Evolutionary conservation across 2,797 vertebrate genomes (phyloP).

Genomic region (Helostoma temminkii): DNA sequence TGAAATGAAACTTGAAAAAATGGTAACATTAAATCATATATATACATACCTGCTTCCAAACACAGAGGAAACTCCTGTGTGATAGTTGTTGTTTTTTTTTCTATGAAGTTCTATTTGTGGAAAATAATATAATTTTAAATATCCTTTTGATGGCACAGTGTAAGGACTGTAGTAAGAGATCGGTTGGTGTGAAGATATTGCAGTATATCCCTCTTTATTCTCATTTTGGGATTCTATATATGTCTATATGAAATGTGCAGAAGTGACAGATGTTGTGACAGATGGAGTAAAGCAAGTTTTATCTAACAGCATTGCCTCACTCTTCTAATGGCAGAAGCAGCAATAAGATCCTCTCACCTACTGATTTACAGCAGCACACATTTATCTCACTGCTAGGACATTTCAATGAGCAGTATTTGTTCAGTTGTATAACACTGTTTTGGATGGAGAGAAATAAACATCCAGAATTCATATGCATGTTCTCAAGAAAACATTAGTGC

Average conservation of each 20-base stretch:
- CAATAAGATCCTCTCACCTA: slow-evolving; percentile 5
- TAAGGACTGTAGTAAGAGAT: not conserved
- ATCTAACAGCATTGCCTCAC: not conserved
- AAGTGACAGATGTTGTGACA: slow-evolving; percentile 12
- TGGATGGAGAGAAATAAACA: slow-evolving; percentile 18
- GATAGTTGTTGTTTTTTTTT: not conserved
- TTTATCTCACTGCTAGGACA: slow-evolving; percentile 1
- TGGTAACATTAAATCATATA: too few species aligned
- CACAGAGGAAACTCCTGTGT: not conserved
- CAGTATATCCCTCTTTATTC: not conserved
- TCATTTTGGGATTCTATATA: not conserved
- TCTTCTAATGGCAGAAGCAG: not conserved
- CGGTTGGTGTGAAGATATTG: not conserved
- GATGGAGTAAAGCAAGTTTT: not conserved
- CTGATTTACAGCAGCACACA: slow-evolving; percentile 15
- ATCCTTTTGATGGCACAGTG: not conserved
- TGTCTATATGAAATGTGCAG: slow-evolving; percentile 16
- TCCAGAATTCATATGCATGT: slow-evolving; percentile 2
- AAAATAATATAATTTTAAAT: not conserved
- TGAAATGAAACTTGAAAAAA: too few species aligned
- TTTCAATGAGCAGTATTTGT: slow-evolving; percentile 20
- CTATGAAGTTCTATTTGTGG: not conserved
- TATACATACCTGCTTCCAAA: too few species aligned
- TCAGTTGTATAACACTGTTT: slow-evolving; percentile 23
- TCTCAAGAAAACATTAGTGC: slow-evolving; percentile 20